These are phyloP conservation scores for Drosophila carrolli DNA, from an alignment of 1,140 invertebrate genomes.

Conservation along the genomic window DNA sequence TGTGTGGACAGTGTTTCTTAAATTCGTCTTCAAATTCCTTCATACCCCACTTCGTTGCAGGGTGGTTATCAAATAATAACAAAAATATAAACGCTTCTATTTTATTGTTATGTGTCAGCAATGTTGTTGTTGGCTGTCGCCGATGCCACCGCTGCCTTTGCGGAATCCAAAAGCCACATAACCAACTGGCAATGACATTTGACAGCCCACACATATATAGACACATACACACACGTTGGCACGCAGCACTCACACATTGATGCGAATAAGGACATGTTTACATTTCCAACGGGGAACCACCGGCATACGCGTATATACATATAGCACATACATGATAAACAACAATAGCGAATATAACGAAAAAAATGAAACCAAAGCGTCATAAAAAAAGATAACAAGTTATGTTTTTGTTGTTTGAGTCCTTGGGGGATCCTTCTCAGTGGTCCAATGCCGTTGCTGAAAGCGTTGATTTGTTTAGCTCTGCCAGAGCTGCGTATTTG, in stretches of 20 bases:
- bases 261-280: slow-evolving; percentile 68
- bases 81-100: slow-evolving; percentile 69
- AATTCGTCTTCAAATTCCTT: neutral
- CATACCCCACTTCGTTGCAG: slow-evolving; percentile 1
- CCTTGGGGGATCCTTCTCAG: slow-evolving; percentile 36
- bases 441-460: slow-evolving; percentile 4
- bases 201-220: slow-evolving; percentile 46
- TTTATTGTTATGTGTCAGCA: slow-evolving; percentile 73
- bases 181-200: slow-evolving; percentile 79
- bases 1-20: neutral
- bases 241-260: slow-evolving; percentile 1
- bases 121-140: slow-evolving; percentile 58
- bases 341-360: slow-evolving; percentile 43
- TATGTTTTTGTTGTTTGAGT: slow-evolving; percentile 57
- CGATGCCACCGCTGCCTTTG: slow-evolving; percentile 29
- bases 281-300: slow-evolving; percentile 67
- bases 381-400: slow-evolving; percentile 73
- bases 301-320: slow-evolving; percentile 35
- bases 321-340: slow-evolving; percentile 43
- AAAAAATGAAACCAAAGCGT: slow-evolving; percentile 37
- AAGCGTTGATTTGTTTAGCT: slow-evolving; percentile 69
- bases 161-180: slow-evolving; percentile 73
- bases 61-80: slow-evolving; percentile 66
- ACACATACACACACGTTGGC: slow-evolving; percentile 11
- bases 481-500: slow-evolving; percentile 45